phyloP scores from a whole-genome alignment of 2,113 vertebrate genomes.

The Dissostichus mawsoni region DNA sequence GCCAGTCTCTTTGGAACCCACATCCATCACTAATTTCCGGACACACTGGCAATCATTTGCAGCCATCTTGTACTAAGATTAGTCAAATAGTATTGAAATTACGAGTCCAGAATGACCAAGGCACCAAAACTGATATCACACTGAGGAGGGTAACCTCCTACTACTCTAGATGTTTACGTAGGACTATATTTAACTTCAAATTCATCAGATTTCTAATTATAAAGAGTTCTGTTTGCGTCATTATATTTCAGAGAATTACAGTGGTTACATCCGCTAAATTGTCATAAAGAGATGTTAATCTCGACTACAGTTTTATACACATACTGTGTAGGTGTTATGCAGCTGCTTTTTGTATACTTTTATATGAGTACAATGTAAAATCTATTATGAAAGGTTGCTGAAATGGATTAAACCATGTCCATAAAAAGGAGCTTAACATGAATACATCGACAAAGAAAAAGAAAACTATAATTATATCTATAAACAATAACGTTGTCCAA shows the following conservation, averaged over 20 bases:
- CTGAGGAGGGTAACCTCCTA: conserved; percentile 48
- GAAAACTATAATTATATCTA: background rate
- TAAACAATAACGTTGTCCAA: background rate
- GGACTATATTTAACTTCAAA: conserved; percentile 38
- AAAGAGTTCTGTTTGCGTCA: conserved; percentile 17
- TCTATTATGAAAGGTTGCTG: background rate
- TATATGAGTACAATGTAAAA: background rate
- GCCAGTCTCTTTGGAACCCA: conserved; percentile 41
- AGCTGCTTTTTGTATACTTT: background rate
- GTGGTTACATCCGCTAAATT: background rate
- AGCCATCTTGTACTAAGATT: conserved; percentile 74
- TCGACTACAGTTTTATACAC: background rate
- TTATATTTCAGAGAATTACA: conserved; percentile 7
- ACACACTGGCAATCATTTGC: conserved; percentile 62
- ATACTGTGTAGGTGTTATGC: background rate
- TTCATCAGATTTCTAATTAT: conserved; percentile 11
- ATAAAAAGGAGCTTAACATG: background rate
- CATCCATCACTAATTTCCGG: conserved; percentile 71
- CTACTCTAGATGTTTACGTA: conserved; percentile 37
- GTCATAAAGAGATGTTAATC: conserved; percentile 7
- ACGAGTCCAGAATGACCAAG: conserved; percentile 41
- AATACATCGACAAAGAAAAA: background rate
- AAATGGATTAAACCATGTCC: background rate
- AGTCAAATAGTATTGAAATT: conserved; percentile 74
- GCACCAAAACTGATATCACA: conserved; percentile 27